Evolutionary conservation across 2,797 vertebrate species (phyloP), one percentile per base, ranked within the genome.

Genomic region (Luscinia megarhynchos): DNA sequence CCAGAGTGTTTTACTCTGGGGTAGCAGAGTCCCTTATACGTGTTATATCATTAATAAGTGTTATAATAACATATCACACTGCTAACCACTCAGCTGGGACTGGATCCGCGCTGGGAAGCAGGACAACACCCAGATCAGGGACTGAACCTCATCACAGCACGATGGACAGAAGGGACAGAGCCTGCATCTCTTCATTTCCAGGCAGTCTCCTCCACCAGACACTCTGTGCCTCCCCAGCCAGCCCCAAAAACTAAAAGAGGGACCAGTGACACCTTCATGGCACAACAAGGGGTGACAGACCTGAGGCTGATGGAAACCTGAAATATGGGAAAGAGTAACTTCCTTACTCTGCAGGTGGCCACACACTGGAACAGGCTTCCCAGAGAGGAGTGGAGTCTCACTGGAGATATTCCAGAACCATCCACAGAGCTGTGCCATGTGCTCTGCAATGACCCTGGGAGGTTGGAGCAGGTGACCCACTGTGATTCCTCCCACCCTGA

Each of bases 21-120:
- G 24, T 15, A 34, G 12, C 7, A 45, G 1, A 43, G 36, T 10
- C 67, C 36, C 5, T 20, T 36, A 0, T 0, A 24, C 32, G 9
- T 0, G 10, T 10, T 20, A 6, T 0, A 53, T 30, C 76, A 58
- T 21, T 51, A 9, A 7, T 3, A 67, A 70, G 11, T 0, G 12
- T 21, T 32, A 23, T 0, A 40, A 30, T 41, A 51, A 27, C 59
- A 1, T 4, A n/a, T 10, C 2, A 9, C 67, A 32, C 70, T 64
- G 38, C 22, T 36, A 51, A 67, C 20, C 51, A 10, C 2, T 2
- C 4, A 16, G 18, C 22, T 40, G 64, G 57, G 41, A 23, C 46
- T 5, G 51, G 46, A 40, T 46, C 53, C 38, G 68, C 6, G 4
- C 57, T 36, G 62, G 40, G 88, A 30, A 80, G 38, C 53, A 24